These are phyloP conservation scores for Lordiphosa mommai DNA, from an alignment of 1,140 invertebrate genomes.

Conservation along the genomic window DNA sequence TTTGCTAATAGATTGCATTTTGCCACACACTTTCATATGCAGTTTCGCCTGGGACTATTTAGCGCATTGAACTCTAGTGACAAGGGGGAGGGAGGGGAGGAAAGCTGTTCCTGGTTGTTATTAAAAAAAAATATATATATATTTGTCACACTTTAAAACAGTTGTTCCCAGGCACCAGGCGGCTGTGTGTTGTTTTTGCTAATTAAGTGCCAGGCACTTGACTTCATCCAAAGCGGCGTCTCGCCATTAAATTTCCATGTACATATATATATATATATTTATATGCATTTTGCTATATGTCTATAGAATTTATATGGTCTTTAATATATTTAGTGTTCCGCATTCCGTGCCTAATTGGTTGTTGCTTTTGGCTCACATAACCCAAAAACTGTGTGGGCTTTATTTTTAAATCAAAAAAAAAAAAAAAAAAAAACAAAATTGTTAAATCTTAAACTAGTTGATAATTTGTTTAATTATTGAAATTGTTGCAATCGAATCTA, in stretches of 20 bases:
- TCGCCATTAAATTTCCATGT: constrained; percentile 45
- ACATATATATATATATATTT: constrained; percentile 7
- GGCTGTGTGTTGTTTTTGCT: constrained; percentile 45
- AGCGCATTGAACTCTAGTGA: constrained; percentile 61
- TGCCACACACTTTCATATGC: constrained; percentile 21
- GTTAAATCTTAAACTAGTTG: too few species aligned
- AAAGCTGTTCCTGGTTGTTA: too few species aligned
- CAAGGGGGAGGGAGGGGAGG: background rate
- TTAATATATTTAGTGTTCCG: constrained; percentile 67
- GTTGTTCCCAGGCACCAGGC: constrained; percentile 50
- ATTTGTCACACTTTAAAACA: constrained; percentile 30
- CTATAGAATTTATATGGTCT: constrained; percentile 53
- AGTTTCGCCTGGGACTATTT: constrained; percentile 43
- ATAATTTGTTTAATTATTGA: constrained; percentile 10
- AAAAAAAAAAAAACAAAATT: too few species aligned
- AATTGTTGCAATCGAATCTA: constrained; percentile 23
- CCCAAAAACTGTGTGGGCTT: constrained; percentile 14
- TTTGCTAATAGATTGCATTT: constrained; percentile 75
- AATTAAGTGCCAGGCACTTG: constrained; percentile 27
- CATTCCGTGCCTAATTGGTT: constrained; percentile 65
- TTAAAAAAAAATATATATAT: too few species aligned
- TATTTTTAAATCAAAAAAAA: constrained; percentile 8
- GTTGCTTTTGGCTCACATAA: background rate
- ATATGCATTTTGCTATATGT: constrained; percentile 16
- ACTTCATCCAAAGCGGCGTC: constrained; percentile 50